Evolutionary conservation across 2,797 vertebrate species (phyloP).

Genomic region (Leucoraja ocellata): DNA sequence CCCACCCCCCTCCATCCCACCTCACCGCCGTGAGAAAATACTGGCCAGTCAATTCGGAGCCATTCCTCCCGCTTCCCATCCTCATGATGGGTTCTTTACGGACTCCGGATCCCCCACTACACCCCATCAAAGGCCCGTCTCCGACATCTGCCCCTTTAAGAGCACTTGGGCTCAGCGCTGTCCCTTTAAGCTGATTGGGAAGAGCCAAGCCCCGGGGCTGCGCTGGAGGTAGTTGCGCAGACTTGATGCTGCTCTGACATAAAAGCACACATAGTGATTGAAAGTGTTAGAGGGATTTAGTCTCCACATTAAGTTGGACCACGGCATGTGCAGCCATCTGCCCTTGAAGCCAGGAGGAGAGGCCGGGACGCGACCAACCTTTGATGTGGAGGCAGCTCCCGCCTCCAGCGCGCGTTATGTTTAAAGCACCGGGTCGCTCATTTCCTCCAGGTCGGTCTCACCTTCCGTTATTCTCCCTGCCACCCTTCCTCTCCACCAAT

Average conservation of each 20-base stretch:
- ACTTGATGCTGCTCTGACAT: slow-evolving; percentile 73
- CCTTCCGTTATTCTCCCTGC: not conserved
- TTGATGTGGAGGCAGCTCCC: slow-evolving; percentile 49
- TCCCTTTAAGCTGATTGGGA: slow-evolving; percentile 46
- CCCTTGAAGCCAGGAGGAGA: slow-evolving; percentile 55
- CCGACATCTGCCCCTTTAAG: not conserved
- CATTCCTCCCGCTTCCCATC: not conserved
- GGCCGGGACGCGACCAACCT: not conserved
- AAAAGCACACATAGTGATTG: slow-evolving; percentile 85
- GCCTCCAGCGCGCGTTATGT: slow-evolving; percentile 42
- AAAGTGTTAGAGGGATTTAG: slow-evolving; percentile 81
- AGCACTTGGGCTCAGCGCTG: not conserved
- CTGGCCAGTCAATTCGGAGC: not conserved
- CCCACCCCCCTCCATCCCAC: not conserved
- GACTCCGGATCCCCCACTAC: not conserved
- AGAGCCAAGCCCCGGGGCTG: slow-evolving; percentile 50
- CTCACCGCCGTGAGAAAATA: not conserved
- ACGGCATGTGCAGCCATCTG: slow-evolving; percentile 71
- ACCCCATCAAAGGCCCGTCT: not conserved
- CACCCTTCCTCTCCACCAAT: not conserved
- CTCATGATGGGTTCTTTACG: too few relatives aligned
- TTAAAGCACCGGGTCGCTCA: not conserved
- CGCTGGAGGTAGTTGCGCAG: slow-evolving; percentile 74
- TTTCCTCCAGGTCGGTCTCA: not conserved
- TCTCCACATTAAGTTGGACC: slow-evolving; percentile 63